A percentile compares a stretch with the other conserved stretches of the same genome.
Evolutionary conservation across 2,113 vertebrate species (phyloP).

Genomic region (Zosterops hypoxanthus): DNA sequence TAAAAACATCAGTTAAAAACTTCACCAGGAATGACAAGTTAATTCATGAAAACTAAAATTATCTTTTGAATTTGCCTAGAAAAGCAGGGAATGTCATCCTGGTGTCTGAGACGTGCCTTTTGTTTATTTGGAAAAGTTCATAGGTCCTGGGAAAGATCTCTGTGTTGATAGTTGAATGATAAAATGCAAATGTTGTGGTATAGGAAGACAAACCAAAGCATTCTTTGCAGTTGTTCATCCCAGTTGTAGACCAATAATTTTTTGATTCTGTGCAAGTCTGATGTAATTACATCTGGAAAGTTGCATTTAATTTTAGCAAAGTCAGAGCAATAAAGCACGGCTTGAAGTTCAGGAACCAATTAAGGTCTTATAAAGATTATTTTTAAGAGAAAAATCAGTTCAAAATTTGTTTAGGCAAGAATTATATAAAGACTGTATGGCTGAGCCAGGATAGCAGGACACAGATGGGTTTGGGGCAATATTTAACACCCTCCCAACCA

Average conservation of each 20-base stretch:
- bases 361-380: not conserved
- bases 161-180: not conserved
- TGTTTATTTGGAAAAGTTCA: not conserved
- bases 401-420: not conserved
- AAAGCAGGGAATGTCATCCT: not conserved
- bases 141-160: not conserved
- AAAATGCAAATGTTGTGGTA: not conserved
- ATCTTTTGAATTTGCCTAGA: not conserved
- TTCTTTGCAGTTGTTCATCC: not conserved
- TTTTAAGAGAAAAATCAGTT: not conserved
- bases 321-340: not conserved
- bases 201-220: not conserved
- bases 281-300: not conserved
- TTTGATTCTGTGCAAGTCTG: not conserved
- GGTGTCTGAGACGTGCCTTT: not conserved
- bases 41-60: not conserved
- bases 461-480: not conserved
- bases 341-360: not conserved
- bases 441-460: not conserved
- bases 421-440: not conserved
- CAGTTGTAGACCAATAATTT: not conserved
- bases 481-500: not conserved
- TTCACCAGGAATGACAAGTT: not conserved
- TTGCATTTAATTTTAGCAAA: not conserved
- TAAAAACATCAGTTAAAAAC: not conserved